Conservation (phyloP, 2,113 vertebrate species). For the Piaya cayana region DNA sequence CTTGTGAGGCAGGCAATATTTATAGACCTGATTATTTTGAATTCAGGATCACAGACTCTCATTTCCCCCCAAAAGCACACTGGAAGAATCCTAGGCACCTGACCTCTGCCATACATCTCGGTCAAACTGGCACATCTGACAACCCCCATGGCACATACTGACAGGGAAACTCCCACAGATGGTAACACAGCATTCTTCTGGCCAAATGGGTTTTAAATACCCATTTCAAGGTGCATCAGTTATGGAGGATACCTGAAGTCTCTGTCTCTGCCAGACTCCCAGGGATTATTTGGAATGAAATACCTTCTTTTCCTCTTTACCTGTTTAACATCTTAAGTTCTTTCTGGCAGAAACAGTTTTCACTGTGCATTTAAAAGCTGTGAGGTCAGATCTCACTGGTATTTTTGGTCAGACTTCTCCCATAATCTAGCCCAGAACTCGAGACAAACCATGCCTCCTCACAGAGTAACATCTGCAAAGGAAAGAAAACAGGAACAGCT, state of each 20-base stretch:
- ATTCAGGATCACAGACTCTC: neutral
- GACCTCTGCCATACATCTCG: neutral
- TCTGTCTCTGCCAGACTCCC: neutral
- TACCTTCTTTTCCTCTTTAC: neutral
- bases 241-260: neutral
- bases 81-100: neutral
- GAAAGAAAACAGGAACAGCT: neutral
- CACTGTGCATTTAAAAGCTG: no score
- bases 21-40: no score
- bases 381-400: neutral
- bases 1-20: neutral
- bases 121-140: accelerated
- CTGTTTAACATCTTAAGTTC: neutral
- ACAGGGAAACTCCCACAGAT: neutral
- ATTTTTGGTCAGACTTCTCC: neutral
- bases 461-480: neutral
- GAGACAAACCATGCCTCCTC: neutral
- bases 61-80: neutral
- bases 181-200: accelerated
- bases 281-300: neutral
- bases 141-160: neutral
- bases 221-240: neutral
- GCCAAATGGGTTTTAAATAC: neutral
- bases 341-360: neutral
- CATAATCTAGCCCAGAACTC: neutral